Evolutionary conservation across 2,113 vertebrate species (phyloP).

Genomic region (Siniperca knerii): DNA sequence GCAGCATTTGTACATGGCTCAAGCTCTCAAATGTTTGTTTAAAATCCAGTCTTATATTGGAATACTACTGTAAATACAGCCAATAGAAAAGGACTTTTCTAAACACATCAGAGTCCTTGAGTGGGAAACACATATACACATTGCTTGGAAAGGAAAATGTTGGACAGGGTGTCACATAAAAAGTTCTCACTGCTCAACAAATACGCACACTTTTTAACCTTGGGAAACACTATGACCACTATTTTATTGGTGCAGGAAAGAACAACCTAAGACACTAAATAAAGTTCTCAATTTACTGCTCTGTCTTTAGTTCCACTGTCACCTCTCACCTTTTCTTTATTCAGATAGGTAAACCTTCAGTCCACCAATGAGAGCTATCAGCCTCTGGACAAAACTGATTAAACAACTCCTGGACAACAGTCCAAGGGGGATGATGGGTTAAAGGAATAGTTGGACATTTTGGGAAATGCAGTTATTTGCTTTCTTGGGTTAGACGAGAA

Average conservation of each 20-base stretch:
- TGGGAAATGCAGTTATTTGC: background rate
- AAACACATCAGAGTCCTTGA: background rate
- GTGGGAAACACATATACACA: background rate
- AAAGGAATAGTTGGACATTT: background rate
- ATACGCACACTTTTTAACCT: background rate
- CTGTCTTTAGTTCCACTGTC: background rate
- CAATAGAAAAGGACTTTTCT: background rate
- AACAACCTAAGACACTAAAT: background rate
- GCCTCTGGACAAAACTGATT: background rate
- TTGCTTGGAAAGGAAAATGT: background rate
- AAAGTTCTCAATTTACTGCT: background rate
- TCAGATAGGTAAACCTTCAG: background rate
- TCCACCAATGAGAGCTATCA: background rate
- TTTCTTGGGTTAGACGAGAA: background rate
- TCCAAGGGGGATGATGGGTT: background rate
- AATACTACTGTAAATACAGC: conserved; percentile 9
- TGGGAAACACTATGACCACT: background rate
- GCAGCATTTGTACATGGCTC: conserved; percentile 15
- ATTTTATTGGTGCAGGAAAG: background rate
- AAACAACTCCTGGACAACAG: background rate
- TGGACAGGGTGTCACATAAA: background rate
- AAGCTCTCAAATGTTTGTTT: conserved; percentile 23
- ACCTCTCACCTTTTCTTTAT: background rate
- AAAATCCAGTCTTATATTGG: conserved; percentile 10
- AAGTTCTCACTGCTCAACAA: background rate